These are phyloP conservation scores for Drosophila simulans DNA, from an alignment of 1,140 invertebrate species.

Conservation along the genomic window DNA sequence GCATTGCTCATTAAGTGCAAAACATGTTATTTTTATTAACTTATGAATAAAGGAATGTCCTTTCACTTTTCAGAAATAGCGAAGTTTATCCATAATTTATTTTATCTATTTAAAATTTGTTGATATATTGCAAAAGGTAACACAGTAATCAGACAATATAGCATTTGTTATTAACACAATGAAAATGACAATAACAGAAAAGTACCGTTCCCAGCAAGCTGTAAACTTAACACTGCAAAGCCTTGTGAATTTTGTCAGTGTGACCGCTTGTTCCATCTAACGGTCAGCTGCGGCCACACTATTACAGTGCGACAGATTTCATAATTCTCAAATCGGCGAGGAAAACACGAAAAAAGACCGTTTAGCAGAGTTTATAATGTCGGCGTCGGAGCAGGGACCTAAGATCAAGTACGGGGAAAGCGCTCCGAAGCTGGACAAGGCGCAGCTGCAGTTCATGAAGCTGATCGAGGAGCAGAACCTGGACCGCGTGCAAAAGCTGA, in stretches of 20 bases:
- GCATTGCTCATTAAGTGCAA: background rate
- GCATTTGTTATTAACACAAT: too few relatives aligned
- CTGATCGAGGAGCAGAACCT: constrained; percentile 90
- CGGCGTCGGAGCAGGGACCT: constrained; percentile 67
- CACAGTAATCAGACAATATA: too few relatives aligned
- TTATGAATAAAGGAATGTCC: background rate
- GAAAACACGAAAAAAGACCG: constrained; percentile 9
- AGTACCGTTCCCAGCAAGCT: too few relatives aligned
- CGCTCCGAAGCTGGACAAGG: constrained; percentile 86
- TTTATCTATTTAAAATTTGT: background rate
- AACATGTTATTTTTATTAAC: too few relatives aligned
- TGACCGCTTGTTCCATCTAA: background rate
- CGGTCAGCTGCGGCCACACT: background rate
- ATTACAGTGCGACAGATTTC: constrained; percentile 46
- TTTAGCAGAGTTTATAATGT: constrained; percentile 53
- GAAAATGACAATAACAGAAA: too few relatives aligned
- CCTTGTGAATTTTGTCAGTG: too few relatives aligned
- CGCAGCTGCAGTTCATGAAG: constrained; percentile 91
- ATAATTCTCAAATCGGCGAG: constrained; percentile 37
- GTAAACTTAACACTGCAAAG: background rate
- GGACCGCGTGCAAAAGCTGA: constrained; percentile 88
- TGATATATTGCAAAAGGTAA: too few relatives aligned
- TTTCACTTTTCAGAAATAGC: too few relatives aligned
- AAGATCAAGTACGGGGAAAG: constrained; percentile 85
- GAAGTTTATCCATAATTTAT: background rate